Base-by-base conservation (phyloP, 2,888 invertebrate species). In the Agrotis segetum region DNA sequence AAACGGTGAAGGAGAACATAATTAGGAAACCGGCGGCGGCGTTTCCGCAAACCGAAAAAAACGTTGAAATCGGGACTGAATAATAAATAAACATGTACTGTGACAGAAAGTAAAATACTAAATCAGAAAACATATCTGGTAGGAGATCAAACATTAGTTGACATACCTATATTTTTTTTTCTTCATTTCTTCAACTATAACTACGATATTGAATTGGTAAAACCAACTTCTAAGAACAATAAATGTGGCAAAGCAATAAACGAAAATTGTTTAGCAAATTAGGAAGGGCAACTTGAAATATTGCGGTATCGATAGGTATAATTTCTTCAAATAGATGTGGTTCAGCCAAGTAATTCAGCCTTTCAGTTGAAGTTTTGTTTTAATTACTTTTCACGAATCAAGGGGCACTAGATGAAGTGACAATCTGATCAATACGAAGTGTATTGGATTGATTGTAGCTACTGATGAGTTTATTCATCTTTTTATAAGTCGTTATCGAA, bases 201-300 rank as follows among this genome's bases (percentile, higher is more conserved):
- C 17, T 3, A 47, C 21, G 16, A 44, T 24, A 66, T 58, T 67
- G 34, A 40, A n/a, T 24, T 49, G 6, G 11, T 40, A 49, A 40
- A 13, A 3, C 7, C 13, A 62, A 66, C 21, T 61, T 61, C 11
- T n/a, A 66, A 21, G 21, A 21, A 34, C 40, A 50, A n/a, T 50
- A 67, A 63, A 49, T 40, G 4, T 63, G 16, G 13, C 52, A 19
- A 44, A 44, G 17, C 19, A 67, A 64, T 64, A 64, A 17, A 52
- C 29, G 14, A 19, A 44, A 17, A 67, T 62, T 67, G 21, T 40
- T 63, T 40, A 14, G 13, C 16, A 19, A 44, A 21, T 44, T 44
- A 5, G 2, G 7, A 13, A 44, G 56, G 7, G 46, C 19, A 58
- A 58, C 3, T 67, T 50, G 0, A 50, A 50, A 14, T 69, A 50